Evolutionary conservation across 2,113 vertebrate genomes (phyloP).

Genomic region (Sarotherodon lohbergeri): DNA sequence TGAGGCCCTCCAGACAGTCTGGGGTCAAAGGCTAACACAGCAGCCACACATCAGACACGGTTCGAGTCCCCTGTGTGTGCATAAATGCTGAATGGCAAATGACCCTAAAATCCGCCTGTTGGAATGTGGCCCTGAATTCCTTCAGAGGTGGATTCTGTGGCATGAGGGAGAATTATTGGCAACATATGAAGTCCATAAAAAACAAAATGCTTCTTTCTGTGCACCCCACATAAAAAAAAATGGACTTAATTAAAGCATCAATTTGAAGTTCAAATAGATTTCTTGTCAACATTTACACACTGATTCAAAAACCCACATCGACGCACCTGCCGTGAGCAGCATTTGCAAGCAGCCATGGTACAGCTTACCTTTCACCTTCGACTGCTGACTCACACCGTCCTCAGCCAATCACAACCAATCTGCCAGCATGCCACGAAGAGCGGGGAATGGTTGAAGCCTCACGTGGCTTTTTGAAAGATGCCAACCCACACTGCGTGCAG

Average conservation of each 20-base stretch:
- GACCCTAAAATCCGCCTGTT: slow-evolving; percentile 48
- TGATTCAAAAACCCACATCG: background rate
- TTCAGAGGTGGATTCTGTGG: slow-evolving; percentile 13
- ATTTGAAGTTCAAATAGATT: background rate
- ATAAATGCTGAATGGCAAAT: slow-evolving; percentile 66
- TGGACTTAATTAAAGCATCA: background rate
- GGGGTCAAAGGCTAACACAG: slow-evolving; percentile 71
- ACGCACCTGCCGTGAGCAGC: background rate
- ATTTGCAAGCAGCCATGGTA: background rate
- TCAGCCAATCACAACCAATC: slow-evolving; percentile 34
- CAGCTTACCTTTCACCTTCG: slow-evolving; percentile 44
- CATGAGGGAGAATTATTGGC: background rate
- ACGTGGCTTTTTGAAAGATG: slow-evolving; percentile 41
- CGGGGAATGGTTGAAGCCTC: slow-evolving; percentile 17
- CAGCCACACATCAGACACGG: slow-evolving; percentile 70
- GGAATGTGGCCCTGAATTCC: slow-evolving; percentile 67
- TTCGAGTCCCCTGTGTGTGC: slow-evolving; percentile 50
- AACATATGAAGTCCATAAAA: background rate
- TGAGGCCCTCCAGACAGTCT: slow-evolving; percentile 65
- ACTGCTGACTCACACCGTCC: slow-evolving; percentile 2
- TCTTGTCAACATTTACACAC: background rate
- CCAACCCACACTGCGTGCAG: slow-evolving; percentile 13
- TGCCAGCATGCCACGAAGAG: background rate
- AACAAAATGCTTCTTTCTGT: background rate
- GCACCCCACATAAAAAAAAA: background rate